Base-by-base conservation (phyloP, 2,888 invertebrate species). In the Hydroisotoma schaefferi region DNA sequence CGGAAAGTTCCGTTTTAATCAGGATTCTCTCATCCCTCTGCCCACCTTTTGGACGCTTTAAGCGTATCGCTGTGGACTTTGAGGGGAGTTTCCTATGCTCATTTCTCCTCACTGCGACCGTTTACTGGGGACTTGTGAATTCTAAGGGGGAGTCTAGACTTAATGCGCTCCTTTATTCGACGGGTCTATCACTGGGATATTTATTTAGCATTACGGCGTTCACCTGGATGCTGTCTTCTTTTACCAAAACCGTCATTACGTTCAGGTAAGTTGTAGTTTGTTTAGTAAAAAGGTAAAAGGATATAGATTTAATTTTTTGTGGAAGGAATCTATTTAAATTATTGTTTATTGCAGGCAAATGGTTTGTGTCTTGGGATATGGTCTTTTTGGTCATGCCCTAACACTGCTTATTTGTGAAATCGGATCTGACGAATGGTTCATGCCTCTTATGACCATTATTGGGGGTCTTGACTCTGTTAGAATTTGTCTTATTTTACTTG, bases 401-500 rank as follows among this genome's bases (percentile, higher is more conserved):
- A 78, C 80, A 2, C 76, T 77, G 47, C 59, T 80, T 15, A 76
- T 78, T 56, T 78, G 76, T 68, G 75, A 77, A 57, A 77, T 79
- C 62, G 73, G 75, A 27, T 79, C 77, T 57, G 78, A 80, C 72
- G 63, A 74, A 6, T 76, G 80, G 65, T 81, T 81, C 72, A 80
- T 79, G 65, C 57, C 78, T 4, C 76, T 77, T 63, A 69, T 80
- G 54, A 75, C 77, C 29, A 37, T 79, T 18, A 78, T 81, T 73
- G 78, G 79, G 37, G 81, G 81, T 0, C 70, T 77, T 49, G 66
- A 55, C 69, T 79, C 80, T 37, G 73, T 81, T 4, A 75, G 80
- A 62, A 74, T 81, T 28, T 76, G 77, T 52, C 65, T 81, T 20
- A 75, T 81, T 28, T 75, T 81, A 57, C 72, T 81, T 20, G 74